These are phyloP conservation scores for Heliconius hermathena DNA, from an alignment of 1,140 invertebrate genomes.

Conservation along the genomic window DNA sequence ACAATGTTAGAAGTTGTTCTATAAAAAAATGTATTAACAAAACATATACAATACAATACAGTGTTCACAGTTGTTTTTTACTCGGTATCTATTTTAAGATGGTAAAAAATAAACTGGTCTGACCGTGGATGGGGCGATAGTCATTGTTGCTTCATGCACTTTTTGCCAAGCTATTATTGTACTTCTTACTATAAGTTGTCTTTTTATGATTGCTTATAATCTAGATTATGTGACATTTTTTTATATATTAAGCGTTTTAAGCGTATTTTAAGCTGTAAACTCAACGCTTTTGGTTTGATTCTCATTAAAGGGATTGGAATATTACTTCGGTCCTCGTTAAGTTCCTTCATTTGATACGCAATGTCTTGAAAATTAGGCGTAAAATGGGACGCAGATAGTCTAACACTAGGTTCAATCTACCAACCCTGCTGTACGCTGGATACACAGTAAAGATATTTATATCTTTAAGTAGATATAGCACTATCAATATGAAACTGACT, in stretches of 20 bases:
- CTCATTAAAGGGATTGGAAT: no score
- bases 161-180: constrained; percentile 8
- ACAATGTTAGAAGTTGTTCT: neutral
- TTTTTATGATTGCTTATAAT: neutral
- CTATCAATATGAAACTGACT: no score
- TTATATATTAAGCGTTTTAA: no score
- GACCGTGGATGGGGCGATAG: neutral
- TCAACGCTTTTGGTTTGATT: neutral
- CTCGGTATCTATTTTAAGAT: constrained; percentile 1
- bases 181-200: neutral
- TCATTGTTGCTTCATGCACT: constrained; percentile 3
- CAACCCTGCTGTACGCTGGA: no score
- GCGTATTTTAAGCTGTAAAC: no score
- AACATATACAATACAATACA: neutral
- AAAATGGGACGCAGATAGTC: no score
- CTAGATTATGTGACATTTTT: neutral
- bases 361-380: no score
- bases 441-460: no score
- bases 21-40: neutral
- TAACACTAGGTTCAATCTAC: no score
- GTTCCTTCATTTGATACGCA: no score
- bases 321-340: no score
- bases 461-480: no score
- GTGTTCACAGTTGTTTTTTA: neutral
- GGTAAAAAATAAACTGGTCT: constrained; percentile 12